Base-by-base conservation (phyloP, 2,113 vertebrate genomes). In the Stictonetta naevosa region DNA sequence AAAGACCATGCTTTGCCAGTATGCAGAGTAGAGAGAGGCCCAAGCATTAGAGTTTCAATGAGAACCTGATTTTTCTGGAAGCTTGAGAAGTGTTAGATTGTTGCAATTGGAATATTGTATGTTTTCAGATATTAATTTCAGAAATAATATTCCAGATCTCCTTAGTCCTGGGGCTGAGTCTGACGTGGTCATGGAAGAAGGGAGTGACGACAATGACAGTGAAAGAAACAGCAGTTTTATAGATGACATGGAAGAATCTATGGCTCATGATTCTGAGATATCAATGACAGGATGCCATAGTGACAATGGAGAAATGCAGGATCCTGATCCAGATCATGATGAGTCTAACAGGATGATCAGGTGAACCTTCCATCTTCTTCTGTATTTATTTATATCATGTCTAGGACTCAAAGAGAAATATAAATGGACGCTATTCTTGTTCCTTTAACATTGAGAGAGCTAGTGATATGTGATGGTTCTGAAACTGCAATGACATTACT, bases 331-430 rank as follows among this genome's bases (percentile, higher is more conserved):
- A 0, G 98, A 98, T 86, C 98, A 98, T 0, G 99, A 99, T 53
- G 99, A 99, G 20, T 98, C 98, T 69, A 99, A 98, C 95, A 98
- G 98, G 69, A 99, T 99, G 97, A 99, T 99, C 97, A 99, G 99
- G 99, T 98, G 74, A 95, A 33, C 23, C 26, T 89, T 78, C 31
- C 36, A 36, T 63, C 20, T 59, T 75, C 46, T 40, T 82, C n/a
- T 74, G 11, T 34, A n/a, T 77, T 59, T 77, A 13, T 82, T 91
- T 76, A 5, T 71, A 11, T 52, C 7, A 5, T 68, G 13, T n/a
- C 40, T 75, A 25, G 20, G 29, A 20, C 6, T 76, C 8, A 28
- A 48, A n/a, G 3, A 7, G 29, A 19, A 74, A 34, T 44, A 33
- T 89, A 2, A 8, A 0, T 17, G 44, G 26, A 42, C 48, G 5